Percentiles rank a stretch among this genome's conserved stretches.
These are phyloP conservation scores for Branchipolynoe longqiensis DNA, from an alignment of 2,888 invertebrate genomes.

Conservation along the genomic window DNA sequence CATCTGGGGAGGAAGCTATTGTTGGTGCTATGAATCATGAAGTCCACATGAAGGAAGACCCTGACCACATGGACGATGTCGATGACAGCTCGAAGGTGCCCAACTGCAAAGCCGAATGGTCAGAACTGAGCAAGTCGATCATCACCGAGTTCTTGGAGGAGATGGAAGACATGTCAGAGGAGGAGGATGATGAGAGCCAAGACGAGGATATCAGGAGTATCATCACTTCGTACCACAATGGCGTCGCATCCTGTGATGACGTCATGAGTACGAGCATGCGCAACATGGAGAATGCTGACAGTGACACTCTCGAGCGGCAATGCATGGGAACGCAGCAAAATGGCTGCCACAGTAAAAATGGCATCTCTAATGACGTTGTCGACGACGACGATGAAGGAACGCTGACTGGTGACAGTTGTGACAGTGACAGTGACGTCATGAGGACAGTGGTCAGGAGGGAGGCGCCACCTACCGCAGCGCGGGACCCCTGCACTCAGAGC, in stretches of 20 bases:
- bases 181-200: neutral
- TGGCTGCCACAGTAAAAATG: neutral
- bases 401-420: slow-evolving; percentile 28
- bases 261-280: too few relatives aligned
- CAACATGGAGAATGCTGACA: slow-evolving; percentile 18
- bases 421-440: slow-evolving; percentile 46
- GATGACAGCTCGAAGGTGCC: neutral
- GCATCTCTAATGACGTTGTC: neutral
- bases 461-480: too few relatives aligned
- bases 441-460: slow-evolving; percentile 29
- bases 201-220: neutral
- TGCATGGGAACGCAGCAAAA: too few relatives aligned
- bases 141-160: slow-evolving; percentile 23
- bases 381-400: slow-evolving; percentile 14
- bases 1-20: too few relatives aligned
- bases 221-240: neutral
- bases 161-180: slow-evolving; percentile 7
- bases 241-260: neutral
- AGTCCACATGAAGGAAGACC: neutral
- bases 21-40: too few relatives aligned
- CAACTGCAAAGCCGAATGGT: neutral
- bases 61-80: neutral
- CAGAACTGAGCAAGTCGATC: slow-evolving; percentile 15
- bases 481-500: neutral
- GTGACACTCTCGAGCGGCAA: slow-evolving; percentile 7